Evolutionary conservation across 2,888 invertebrate species (phyloP).

Genomic region (Dynastes hyllus): DNA sequence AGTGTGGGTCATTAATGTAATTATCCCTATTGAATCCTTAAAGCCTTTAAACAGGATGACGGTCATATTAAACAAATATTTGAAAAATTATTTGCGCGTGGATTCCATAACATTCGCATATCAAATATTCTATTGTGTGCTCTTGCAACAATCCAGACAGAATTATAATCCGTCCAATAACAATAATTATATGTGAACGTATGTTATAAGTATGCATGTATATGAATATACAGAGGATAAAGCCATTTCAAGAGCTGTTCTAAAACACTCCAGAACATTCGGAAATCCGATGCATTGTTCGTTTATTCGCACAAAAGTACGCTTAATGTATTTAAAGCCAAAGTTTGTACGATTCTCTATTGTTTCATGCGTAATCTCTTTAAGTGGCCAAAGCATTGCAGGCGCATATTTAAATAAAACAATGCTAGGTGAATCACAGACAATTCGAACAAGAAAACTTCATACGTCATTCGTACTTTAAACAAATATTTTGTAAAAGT

Average conservation of each 20-base stretch:
- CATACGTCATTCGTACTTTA: not conserved
- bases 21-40: no score
- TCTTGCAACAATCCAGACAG: not conserved
- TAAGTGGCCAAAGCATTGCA: not conserved
- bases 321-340: constrained; percentile 44
- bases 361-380: constrained; percentile 38
- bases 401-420: not conserved
- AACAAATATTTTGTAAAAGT: no score
- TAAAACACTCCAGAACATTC: constrained; percentile 21
- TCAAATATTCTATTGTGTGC: not conserved
- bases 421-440: not conserved
- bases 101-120: no score
- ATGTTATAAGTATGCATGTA: not conserved
- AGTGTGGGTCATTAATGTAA: no score
- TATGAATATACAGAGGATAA: constrained; percentile 27
- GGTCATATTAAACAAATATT: no score
- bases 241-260: constrained; percentile 29
- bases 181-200: not conserved
- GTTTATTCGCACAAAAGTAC: constrained; percentile 27
- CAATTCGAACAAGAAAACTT: not conserved
- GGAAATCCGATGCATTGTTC: constrained; percentile 31
- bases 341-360: constrained; percentile 26
- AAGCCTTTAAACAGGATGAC: no score
- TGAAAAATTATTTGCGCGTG: no score
- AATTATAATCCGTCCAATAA: not conserved